Evolutionary conservation across 1,140 invertebrate species (phyloP).

Genomic region (Drosophila tani): DNA sequence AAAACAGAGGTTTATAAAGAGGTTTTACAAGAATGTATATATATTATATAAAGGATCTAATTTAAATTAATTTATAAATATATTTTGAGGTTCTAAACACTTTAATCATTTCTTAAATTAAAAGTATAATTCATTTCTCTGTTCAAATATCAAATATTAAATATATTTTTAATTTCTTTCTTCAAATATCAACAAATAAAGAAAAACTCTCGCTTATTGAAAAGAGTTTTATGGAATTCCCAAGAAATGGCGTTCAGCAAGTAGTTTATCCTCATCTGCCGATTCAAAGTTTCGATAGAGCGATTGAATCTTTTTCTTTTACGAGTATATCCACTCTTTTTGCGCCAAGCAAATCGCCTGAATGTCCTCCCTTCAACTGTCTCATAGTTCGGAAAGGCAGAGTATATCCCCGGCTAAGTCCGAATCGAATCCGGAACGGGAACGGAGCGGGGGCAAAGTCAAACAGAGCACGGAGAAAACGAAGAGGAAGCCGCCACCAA

Average conservation of each 20-base stretch:
- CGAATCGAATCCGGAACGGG: constrained; percentile 12
- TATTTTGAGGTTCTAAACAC: no score
- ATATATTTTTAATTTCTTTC: background rate
- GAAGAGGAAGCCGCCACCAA: constrained; percentile 34
- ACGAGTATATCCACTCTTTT: constrained; percentile 10
- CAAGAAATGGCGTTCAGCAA: background rate
- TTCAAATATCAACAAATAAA: background rate
- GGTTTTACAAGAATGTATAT: no score
- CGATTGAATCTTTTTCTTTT: constrained; percentile 30
- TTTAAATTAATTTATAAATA: no score
- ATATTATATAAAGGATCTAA: no score
- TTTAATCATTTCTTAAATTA: no score
- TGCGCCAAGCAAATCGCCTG: constrained; percentile 1
- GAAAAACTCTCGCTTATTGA: background rate
- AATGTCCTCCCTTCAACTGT: background rate
- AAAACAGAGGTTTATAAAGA: no score
- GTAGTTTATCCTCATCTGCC: constrained; percentile 7
- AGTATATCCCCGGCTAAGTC: constrained; percentile 20
- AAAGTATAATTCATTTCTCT: no score
- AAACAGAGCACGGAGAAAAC: constrained; percentile 35
- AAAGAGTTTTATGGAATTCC: constrained; percentile 1
- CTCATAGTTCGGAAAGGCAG: background rate
- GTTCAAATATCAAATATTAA: no score
- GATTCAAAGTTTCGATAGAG: constrained; percentile 7
- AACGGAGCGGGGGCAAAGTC: constrained; percentile 9